Base-by-base conservation (phyloP, 1,140 invertebrate genomes). In the Cecropterus lyciades region DNA sequence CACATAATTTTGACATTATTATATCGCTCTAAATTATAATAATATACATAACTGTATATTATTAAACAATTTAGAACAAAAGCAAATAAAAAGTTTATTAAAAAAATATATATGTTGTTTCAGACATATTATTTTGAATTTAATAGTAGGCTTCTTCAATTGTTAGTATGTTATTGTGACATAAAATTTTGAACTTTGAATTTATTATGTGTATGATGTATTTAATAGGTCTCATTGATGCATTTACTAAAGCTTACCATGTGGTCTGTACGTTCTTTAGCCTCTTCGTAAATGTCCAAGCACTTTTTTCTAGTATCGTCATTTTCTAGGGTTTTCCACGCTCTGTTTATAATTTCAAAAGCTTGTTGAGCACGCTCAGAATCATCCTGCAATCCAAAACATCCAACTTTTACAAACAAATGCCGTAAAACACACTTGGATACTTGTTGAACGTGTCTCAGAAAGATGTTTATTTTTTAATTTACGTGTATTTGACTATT, bases 231-330 rank as follows among this genome's bases (percentile, higher is more conserved):
- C n/a, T n/a, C n/a, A n/a, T 9, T 8, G 1, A 8, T 7, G 1
- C 37, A 10, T 5, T 40, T 5, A 40, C 13, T 27, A 40, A 11
- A 62, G 91, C 80, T 92, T 94, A 98, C 97, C 96, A 98, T 98
- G 75, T 98, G 95, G 89, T 99, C 97, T 42, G 98, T 98, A 73
- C 98, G 94, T 51, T 96, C 97, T 93, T 97, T 98, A 1, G 99
- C 99, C 92, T 99, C 99, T 91, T 99, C 97, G 64, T 99, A 98
- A 75, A 99, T 96, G 77, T 99, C 98, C 92, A 99, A 93, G 89
- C 99, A 99, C 93, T 98, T 98, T 80, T 97, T 96, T 77, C 98
- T 94, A 0, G 98, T 97, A 72, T 98, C 96, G 79, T 99, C 98
- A 94, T 98, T 98, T 89, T 99, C 98, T 76, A 99, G 87, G 48